Conservation (phyloP, 2,113 vertebrate species). For the Rhabdornis inornatus region DNA sequence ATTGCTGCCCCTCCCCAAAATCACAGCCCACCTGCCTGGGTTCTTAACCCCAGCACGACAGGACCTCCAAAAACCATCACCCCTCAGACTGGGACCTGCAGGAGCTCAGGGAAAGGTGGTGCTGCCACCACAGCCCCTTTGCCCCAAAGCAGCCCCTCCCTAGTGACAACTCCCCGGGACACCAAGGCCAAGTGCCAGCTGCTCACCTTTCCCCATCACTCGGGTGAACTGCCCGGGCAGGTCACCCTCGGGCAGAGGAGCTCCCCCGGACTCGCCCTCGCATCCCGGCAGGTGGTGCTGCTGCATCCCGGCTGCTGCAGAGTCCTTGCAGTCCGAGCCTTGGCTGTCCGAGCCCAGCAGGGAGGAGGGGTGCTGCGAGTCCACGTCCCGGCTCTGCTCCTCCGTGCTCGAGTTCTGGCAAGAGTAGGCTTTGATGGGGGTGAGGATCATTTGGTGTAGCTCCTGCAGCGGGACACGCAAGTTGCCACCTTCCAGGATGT, state of each 20-base stretch:
- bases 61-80: background rate
- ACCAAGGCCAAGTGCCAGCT: rapidly evolving
- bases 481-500: slow-evolving; percentile 93
- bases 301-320: slow-evolving; percentile 54
- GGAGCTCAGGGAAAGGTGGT: background rate
- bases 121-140: rapidly evolving
- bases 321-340: slow-evolving; percentile 75
- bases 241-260: slow-evolving; percentile 86
- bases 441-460: slow-evolving; percentile 97
- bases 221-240: slow-evolving; percentile 95
- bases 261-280: slow-evolving; percentile 82
- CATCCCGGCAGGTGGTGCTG: slow-evolving; percentile 84
- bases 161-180: rapidly evolving
- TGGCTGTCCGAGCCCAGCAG: slow-evolving; percentile 79
- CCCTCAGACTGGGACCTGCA: rapidly evolving
- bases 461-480: slow-evolving; percentile 91
- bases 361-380: slow-evolving; percentile 71
- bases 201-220: slow-evolving; percentile 97
- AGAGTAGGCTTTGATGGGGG: slow-evolving; percentile 90
- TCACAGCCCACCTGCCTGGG: background rate
- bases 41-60: rapidly evolving
- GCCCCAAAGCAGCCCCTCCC: background rate
- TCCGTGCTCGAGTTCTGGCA: slow-evolving; percentile 62
- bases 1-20: background rate
- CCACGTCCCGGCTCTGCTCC: slow-evolving; percentile 71